phyloP scores from a whole-genome alignment of 2,888 invertebrate genomes.

The Apodemia zela region DNA sequence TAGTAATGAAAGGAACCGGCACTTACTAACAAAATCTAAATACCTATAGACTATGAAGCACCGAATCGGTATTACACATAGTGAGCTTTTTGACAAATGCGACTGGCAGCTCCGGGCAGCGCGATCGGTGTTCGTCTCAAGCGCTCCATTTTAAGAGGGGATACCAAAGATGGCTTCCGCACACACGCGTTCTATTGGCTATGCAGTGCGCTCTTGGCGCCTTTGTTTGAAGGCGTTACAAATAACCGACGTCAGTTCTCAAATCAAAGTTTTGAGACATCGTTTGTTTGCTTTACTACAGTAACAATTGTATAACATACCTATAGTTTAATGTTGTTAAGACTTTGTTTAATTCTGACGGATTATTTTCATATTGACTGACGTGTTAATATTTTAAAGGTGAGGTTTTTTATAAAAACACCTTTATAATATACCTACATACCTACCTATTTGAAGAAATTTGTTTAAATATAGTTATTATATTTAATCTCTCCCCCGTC shows the following conservation, averaged over 20 bases:
- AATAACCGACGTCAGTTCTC: background rate
- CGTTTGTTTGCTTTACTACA: background rate
- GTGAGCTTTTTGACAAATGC: conserved; percentile 41
- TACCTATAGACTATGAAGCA: background rate
- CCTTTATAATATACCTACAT: too few relatives aligned
- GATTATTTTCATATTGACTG: too few relatives aligned
- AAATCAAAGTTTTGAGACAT: background rate
- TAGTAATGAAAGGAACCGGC: too few relatives aligned
- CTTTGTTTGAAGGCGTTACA: conserved; percentile 3
- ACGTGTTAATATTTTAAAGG: too few relatives aligned
- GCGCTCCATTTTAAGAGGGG: conserved; percentile 41
- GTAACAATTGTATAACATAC: too few relatives aligned
- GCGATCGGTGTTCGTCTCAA: conserved; percentile 34
- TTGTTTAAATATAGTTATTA: too few relatives aligned
- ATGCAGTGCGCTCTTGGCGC: background rate
- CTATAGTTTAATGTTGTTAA: too few relatives aligned
- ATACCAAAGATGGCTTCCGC: conserved; percentile 53
- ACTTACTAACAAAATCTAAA: background rate
- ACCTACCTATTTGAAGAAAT: too few relatives aligned
- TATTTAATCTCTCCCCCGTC: too few relatives aligned
- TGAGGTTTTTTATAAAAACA: too few relatives aligned
- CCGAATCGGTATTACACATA: background rate
- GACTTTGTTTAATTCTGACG: too few relatives aligned
- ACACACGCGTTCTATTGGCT: conserved; percentile 42
- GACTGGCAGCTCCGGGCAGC: conserved; percentile 33